Base-by-base conservation (phyloP, 2,113 vertebrate genomes). In the Siniperca chuatsi region DNA sequence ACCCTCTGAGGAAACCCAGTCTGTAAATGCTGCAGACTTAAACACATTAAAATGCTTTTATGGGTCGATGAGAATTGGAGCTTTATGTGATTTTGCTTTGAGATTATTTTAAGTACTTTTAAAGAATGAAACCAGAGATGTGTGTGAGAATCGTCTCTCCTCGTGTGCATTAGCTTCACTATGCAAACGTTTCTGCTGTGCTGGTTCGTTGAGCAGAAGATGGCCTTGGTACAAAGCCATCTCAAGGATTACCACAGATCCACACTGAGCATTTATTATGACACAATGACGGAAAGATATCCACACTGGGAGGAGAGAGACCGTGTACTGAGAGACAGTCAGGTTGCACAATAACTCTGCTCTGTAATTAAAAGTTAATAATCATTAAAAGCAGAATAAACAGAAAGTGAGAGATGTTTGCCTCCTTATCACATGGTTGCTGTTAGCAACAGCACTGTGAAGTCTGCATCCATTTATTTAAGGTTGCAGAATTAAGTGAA, bases 31-130 rank as follows among this genome's bases (percentile, higher is more conserved):
- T 60, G 62, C 79, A 82, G 80, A 76, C 68, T 40, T 88, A 86
- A 93, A 90, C 78, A 70, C 46, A 89, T 92, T 90, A 87, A 75
- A 79, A 91, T 75, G 83, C 87, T 92, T 87, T 92, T 64, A 94
- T 58, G 52, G 88, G 70, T 93, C 86, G 70, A 93, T 90, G 70
- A 60, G 55, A 88, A 84, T 55, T 20, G 3, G 70, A 87, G 71
- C 60, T 83, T 92, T 70, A 91, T 88, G 61, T 9, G 50, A 88
- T 92, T 92, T 87, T 29, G 67, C 68, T 88, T 40, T 46, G 73
- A 64, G 71, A 77, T 88, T 78, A 87, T 92, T 90, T 89, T 81
- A 72, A 65, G 81, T 52, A 67, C 1, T 18, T 65, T 70, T 80
- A 52, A 70, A 71, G 84, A 87, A 66, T 54, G 75, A 88, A 91